These are phyloP conservation scores for Brachionichthys hirsutus DNA, from an alignment of 2,113 vertebrate genomes.

Conservation along the genomic window DNA sequence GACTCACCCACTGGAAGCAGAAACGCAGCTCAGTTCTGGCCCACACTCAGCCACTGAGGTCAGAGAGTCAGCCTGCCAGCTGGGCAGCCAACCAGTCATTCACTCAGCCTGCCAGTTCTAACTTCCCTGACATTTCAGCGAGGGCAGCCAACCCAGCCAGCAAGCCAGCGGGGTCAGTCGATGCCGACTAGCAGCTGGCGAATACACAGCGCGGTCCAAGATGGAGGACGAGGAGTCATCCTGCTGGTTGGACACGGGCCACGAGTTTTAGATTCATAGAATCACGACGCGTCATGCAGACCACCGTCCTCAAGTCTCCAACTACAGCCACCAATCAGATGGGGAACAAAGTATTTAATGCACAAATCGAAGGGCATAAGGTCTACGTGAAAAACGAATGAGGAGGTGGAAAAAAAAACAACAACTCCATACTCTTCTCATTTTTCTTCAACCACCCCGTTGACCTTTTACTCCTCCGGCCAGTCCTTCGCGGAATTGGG, in stretches of 20 bases:
- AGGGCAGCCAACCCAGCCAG: conserved; percentile 47
- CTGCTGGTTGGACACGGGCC: conserved; percentile 22
- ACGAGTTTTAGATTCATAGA: too few relatives aligned
- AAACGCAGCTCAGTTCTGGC: conserved; percentile 37
- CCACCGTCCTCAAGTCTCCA: too few relatives aligned
- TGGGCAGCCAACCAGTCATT: conserved; percentile 44
- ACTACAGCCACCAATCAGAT: too few relatives aligned
- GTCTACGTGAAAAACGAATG: too few relatives aligned
- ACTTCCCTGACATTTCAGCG: conserved; percentile 35
- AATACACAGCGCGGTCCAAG: conserved; percentile 26
- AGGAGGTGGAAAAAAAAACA: too few relatives aligned
- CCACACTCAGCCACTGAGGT: conserved; percentile 46
- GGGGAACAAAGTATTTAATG: too few relatives aligned
- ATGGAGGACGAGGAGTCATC: conserved; percentile 15
- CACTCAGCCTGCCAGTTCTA: conserved; percentile 25
- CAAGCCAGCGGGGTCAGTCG: conserved; percentile 24
- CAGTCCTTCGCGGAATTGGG: conserved; percentile 14
- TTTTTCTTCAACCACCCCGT: conserved; percentile 39
- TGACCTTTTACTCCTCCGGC: conserved; percentile 38
- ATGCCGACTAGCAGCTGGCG: conserved; percentile 15
- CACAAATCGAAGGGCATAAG: neutral
- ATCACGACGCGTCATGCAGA: too few relatives aligned
- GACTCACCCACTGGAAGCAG: conserved; percentile 55
- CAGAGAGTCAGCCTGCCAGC: conserved; percentile 37
- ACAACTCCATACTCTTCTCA: conserved; percentile 13